Evolutionary conservation across 2,113 vertebrate genomes (phyloP).

Genomic region (Micromys minutus): DNA sequence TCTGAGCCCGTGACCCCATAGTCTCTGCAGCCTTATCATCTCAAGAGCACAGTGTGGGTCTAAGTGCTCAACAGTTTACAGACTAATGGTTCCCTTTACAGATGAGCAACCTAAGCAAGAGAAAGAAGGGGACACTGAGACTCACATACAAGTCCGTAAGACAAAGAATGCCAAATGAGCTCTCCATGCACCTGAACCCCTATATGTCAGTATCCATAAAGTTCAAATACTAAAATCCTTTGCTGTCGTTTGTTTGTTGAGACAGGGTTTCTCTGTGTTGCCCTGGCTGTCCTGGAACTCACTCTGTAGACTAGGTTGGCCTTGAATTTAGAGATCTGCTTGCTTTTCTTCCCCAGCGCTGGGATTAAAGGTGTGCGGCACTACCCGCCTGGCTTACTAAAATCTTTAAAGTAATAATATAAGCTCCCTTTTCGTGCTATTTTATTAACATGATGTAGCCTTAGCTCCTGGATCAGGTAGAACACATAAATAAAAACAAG

Average conservation of each 20-base stretch:
- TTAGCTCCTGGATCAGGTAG: neutral
- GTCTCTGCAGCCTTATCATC: constrained; percentile 19
- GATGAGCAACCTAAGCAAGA: neutral
- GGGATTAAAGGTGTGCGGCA: neutral
- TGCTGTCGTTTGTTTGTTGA: neutral
- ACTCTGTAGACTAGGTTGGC: neutral
- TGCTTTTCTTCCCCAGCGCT: neutral
- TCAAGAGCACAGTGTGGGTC: neutral
- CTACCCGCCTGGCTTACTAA: neutral
- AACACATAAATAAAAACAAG: constrained; percentile 34
- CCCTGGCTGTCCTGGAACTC: neutral
- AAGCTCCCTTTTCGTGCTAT: neutral
- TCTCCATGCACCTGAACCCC: too few species aligned
- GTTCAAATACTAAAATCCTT: constrained; percentile 24
- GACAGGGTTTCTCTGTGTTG: neutral
- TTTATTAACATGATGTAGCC: constrained; percentile 14
- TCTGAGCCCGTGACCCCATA: neutral
- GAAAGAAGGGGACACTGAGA: neutral
- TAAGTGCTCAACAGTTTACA: neutral
- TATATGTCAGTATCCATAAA: constrained; percentile 13
- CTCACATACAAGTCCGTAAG: neutral
- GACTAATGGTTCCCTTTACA: neutral
- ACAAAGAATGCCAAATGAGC: neutral
- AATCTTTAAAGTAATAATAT: neutral
- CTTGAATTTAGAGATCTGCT: neutral